Conservation (phyloP, 2,888 invertebrate species). For the Odiellus spinosus region DNA sequence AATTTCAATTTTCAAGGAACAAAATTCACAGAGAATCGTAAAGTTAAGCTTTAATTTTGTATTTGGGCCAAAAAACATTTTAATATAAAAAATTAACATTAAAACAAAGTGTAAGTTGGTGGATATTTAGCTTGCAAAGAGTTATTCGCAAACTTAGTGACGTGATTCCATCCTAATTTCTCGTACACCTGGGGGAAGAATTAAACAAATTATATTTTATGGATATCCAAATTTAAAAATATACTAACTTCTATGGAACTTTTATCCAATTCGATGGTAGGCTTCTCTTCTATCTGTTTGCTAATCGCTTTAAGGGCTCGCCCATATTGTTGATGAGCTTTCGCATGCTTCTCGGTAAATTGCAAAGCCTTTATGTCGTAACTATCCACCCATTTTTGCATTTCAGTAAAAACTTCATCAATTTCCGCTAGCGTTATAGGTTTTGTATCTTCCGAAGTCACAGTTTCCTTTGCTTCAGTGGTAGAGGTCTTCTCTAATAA, state of each 20-base stretch:
- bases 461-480: not conserved
- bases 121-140: too few relatives aligned
- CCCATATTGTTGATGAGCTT: constrained; percentile 60
- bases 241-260: constrained; percentile 20
- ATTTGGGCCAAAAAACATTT: too few relatives aligned
- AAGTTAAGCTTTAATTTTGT: too few relatives aligned
- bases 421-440: constrained; percentile 39
- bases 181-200: too few relatives aligned
- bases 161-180: too few relatives aligned
- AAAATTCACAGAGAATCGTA: too few relatives aligned
- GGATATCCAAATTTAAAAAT: too few relatives aligned
- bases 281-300: constrained; percentile 66
- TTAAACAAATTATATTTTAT: too few relatives aligned
- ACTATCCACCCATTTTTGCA: constrained; percentile 64
- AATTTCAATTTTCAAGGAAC: too few relatives aligned
- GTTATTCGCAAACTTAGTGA: too few relatives aligned
- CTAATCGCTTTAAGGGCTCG: constrained; percentile 56
- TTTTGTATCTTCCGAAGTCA: not conserved
- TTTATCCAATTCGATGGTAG: constrained; percentile 48
- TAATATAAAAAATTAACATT: too few relatives aligned
- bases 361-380: constrained; percentile 42
- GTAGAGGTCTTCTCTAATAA: not conserved
- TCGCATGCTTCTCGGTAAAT: constrained; percentile 54
- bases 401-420: constrained; percentile 45
- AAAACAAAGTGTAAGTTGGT: too few relatives aligned